A percentile compares a stretch with the other conserved stretches of the same genome.
phyloP scores from a whole-genome alignment of 2,888 invertebrate species.

The Mesorhabditis sp. region DNA sequence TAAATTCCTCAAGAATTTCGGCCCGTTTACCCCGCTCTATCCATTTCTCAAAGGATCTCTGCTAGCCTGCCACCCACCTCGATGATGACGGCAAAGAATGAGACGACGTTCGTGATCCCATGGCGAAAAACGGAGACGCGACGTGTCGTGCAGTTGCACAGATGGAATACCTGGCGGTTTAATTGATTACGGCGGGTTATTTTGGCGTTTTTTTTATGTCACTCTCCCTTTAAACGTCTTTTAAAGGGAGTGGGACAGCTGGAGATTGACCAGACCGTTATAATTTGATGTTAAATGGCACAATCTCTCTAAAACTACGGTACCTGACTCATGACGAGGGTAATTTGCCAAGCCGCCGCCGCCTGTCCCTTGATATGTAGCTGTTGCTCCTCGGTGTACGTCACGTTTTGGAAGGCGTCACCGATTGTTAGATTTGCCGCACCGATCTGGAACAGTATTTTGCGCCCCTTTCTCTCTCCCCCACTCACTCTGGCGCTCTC shows the following conservation, averaged over 20 bases:
- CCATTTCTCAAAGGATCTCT: not conserved
- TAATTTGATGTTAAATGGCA: not conserved
- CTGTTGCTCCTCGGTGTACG: constrained; percentile 43
- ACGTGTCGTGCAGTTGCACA: constrained; percentile 56
- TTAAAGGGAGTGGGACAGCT: not conserved
- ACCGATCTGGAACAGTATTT: constrained; percentile 12
- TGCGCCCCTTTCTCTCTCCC: too few relatives aligned
- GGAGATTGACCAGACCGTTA: not conserved
- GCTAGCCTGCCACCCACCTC: constrained; percentile 27
- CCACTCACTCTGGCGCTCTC: too few relatives aligned
- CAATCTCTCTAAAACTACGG: not conserved
- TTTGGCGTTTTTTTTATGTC: not conserved
- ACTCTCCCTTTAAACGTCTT: not conserved
- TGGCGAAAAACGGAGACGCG: constrained; percentile 56
- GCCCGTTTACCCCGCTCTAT: not conserved
- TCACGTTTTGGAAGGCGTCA: constrained; percentile 17
- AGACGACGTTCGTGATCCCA: constrained; percentile 53
- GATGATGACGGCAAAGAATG: constrained; percentile 52
- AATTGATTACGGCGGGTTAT: not conserved
- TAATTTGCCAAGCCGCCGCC: constrained; percentile 56
- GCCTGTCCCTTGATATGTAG: constrained; percentile 53
- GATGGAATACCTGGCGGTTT: constrained; percentile 47
- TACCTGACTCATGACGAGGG: constrained; percentile 52
- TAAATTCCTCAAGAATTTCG: too few relatives aligned
- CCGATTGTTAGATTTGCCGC: constrained; percentile 33